These are phyloP conservation scores for Glareola pratincola DNA, from an alignment of 2,113 vertebrate genomes.

Conservation along the genomic window DNA sequence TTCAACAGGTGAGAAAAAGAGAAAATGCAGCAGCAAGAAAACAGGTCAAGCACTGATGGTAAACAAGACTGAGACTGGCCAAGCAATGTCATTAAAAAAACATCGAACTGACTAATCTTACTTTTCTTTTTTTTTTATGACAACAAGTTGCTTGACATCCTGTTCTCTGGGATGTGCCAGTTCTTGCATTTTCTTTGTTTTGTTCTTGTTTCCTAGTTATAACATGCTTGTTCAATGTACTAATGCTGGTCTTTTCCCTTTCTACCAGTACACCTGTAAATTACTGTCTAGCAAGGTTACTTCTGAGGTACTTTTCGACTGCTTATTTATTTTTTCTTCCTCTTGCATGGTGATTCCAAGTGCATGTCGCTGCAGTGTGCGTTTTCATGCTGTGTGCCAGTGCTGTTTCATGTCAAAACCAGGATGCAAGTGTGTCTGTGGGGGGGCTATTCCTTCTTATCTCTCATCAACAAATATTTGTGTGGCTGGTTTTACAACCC, in stretches of 20 bases:
- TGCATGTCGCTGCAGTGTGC: conserved; percentile 63
- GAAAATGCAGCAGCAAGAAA: background rate
- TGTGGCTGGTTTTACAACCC: background rate
- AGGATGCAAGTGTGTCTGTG: background rate
- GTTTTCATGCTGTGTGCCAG: conserved; percentile 2
- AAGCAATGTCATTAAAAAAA: conserved; percentile 8
- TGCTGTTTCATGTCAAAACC: background rate
- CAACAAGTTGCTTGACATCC: background rate
- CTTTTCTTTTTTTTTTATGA: background rate
- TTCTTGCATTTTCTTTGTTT: background rate
- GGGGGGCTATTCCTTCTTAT: background rate
- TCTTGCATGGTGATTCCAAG: conserved; percentile 70
- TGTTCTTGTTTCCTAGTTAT: conserved; percentile 36
- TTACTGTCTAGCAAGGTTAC: conserved; percentile 95
- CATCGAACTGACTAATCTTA: background rate
- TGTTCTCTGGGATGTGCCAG: background rate
- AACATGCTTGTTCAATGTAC: conserved; percentile 74
- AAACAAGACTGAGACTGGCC: conserved; percentile 39
- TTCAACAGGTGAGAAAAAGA: background rate
- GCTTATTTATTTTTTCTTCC: conserved; percentile 69
- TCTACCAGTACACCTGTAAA: conserved; percentile 92
- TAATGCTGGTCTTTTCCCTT: conserved; percentile 89
- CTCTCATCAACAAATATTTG: background rate
- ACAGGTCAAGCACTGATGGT: background rate
- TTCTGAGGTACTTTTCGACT: conserved; percentile 89